Evolutionary conservation across 2,113 vertebrate genomes (phyloP).

Genomic region (Ctenodactylus gundi): DNA sequence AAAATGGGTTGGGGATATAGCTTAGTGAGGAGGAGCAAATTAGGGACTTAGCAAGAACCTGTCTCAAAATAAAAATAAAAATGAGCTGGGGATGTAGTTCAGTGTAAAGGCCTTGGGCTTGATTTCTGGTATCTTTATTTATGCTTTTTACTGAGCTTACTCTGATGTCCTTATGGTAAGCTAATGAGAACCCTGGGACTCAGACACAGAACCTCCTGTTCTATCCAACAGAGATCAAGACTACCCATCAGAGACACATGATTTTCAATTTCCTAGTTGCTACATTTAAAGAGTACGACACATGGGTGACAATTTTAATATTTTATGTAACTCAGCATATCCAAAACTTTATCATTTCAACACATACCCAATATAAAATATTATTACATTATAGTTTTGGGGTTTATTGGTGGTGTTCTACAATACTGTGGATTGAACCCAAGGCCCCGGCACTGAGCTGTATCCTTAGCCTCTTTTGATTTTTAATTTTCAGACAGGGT

Average conservation of each 20-base stretch:
- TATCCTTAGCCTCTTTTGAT: too few species aligned
- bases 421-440: background rate
- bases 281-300: background rate
- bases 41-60: too few species aligned
- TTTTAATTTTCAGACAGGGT: background rate
- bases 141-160: slow-evolving; percentile 42
- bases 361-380: background rate
- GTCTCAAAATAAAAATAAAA: background rate
- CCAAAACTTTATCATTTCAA: background rate
- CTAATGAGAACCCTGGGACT: too few species aligned
- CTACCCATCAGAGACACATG: background rate
- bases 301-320: background rate
- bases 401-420: too few species aligned
- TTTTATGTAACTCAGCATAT: background rate
- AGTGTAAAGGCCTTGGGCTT: too few species aligned
- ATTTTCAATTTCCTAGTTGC: background rate
- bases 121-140: too few species aligned
- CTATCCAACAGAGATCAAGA: background rate
- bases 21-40: too few species aligned
- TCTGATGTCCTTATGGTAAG: background rate
- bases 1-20: too few species aligned
- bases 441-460: too few species aligned
- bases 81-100: too few species aligned
- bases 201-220: background rate
- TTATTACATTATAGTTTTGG: background rate